phyloP scores from a whole-genome alignment of 2,888 invertebrate species.

The Tipula helvola region DNA sequence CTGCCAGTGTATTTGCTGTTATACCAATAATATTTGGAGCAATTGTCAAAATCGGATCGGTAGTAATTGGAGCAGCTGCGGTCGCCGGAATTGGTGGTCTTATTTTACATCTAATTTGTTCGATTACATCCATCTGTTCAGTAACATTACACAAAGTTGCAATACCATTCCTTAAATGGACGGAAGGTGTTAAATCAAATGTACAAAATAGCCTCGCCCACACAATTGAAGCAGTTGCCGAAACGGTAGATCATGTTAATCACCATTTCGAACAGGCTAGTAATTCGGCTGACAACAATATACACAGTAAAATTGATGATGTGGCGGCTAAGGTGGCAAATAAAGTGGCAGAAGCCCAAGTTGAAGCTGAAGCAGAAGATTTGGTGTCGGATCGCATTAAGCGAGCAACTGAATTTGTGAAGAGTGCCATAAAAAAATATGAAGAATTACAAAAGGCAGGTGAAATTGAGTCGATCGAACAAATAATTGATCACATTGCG shows the following conservation, averaged over 20 bases:
- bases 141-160: conserved; percentile 32
- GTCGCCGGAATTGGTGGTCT: conserved; percentile 40
- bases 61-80: conserved; percentile 34
- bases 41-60: conserved; percentile 35
- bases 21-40: conserved; percentile 25
- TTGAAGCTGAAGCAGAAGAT: conserved; percentile 17
- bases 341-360: background rate
- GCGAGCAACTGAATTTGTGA: conserved; percentile 39
- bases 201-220: background rate
- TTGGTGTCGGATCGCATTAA: conserved; percentile 43
- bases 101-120: conserved; percentile 42
- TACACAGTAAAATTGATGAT: background rate
- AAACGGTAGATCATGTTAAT: background rate
- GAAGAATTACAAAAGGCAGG: conserved; percentile 25
- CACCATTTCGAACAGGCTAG: conserved; percentile 6
- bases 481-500: background rate
- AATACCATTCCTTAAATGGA: conserved; percentile 16
- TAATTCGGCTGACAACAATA: conserved; percentile 22
- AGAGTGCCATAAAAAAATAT: conserved; percentile 44
- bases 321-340: background rate
- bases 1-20: conserved; percentile 20
- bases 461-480: conserved; percentile 14
- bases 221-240: background rate
- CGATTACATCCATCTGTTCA: conserved; percentile 43
- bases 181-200: background rate